These are phyloP conservation scores for Nibea albiflora DNA, from an alignment of 2,113 vertebrate species.

Conservation along the genomic window DNA sequence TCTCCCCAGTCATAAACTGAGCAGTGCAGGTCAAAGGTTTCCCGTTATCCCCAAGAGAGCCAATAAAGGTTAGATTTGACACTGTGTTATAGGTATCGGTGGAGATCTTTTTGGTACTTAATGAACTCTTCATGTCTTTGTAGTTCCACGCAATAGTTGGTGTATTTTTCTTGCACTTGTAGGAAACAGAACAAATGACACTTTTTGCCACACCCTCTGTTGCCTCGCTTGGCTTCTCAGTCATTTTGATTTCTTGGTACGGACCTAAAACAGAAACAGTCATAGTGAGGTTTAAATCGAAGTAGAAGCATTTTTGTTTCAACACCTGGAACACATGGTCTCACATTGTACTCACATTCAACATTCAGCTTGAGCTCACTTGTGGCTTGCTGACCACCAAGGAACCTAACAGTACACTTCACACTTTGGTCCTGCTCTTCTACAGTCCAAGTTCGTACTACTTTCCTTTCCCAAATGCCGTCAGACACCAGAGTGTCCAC, in stretches of 20 bases:
- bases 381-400: slow-evolving; percentile 53
- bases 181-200: slow-evolving; percentile 68
- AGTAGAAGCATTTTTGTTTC: neutral
- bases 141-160: slow-evolving; percentile 73
- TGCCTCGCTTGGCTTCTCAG: slow-evolving; percentile 34
- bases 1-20: slow-evolving; percentile 39
- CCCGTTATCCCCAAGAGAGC: slow-evolving; percentile 58
- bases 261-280: slow-evolving; percentile 61
- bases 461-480: slow-evolving; percentile 64
- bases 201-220: slow-evolving; percentile 65
- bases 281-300: neutral
- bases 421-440: slow-evolving; percentile 61
- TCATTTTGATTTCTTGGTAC: slow-evolving; percentile 60
- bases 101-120: neutral
- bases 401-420: slow-evolving; percentile 60
- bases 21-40: slow-evolving; percentile 71
- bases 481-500: slow-evolving; percentile 42
- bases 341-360: slow-evolving; percentile 67
- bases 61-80: slow-evolving; percentile 73
- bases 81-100: neutral
- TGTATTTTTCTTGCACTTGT: slow-evolving; percentile 63
- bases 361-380: slow-evolving; percentile 54
- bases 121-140: slow-evolving; percentile 54
- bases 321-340: neutral
- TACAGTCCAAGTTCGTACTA: slow-evolving; percentile 50